A percentile compares a stretch with the other conserved stretches of the same genome.
Conservation (phyloP, 2,113 vertebrate species). For the Rhegmatorhina hoffmannsi region DNA sequence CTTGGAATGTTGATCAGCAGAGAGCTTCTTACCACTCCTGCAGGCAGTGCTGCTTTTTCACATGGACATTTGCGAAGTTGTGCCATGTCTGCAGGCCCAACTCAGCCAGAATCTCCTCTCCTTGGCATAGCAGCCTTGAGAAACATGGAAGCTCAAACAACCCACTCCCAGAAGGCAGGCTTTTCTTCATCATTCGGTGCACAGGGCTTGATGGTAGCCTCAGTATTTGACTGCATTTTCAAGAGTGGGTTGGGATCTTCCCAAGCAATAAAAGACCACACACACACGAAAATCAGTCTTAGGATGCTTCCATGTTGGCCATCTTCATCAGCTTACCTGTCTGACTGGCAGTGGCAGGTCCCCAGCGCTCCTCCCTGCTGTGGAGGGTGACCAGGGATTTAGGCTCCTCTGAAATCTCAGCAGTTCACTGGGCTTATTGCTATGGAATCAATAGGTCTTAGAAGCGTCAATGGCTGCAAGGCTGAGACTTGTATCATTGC, state of each 20-base stretch:
- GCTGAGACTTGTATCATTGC: background rate
- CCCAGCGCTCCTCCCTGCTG: background rate
- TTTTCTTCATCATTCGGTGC: background rate
- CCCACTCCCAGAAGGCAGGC: background rate
- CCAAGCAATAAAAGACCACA: background rate
- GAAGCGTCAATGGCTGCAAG: accelerated
- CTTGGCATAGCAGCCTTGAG: background rate
- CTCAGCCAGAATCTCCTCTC: background rate
- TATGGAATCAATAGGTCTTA: background rate
- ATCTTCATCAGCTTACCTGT: background rate
- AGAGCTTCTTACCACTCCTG: background rate
- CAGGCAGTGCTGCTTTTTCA: background rate
- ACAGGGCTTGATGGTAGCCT: background rate
- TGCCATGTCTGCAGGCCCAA: background rate
- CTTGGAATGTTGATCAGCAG: background rate
- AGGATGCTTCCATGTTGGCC: background rate
- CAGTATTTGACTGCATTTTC: background rate
- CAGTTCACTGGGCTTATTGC: background rate
- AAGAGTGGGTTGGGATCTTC: background rate
- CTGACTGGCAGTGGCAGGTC: background rate
- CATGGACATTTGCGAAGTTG: background rate
- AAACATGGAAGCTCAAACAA: background rate
- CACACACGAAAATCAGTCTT: background rate
- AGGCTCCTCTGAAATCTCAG: background rate
- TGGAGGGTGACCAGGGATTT: background rate